Percentiles rank a stretch among this genome's conserved stretches.
phyloP scores from a whole-genome alignment of 2,113 vertebrate species.

The Amphilophus citrinellus region DNA sequence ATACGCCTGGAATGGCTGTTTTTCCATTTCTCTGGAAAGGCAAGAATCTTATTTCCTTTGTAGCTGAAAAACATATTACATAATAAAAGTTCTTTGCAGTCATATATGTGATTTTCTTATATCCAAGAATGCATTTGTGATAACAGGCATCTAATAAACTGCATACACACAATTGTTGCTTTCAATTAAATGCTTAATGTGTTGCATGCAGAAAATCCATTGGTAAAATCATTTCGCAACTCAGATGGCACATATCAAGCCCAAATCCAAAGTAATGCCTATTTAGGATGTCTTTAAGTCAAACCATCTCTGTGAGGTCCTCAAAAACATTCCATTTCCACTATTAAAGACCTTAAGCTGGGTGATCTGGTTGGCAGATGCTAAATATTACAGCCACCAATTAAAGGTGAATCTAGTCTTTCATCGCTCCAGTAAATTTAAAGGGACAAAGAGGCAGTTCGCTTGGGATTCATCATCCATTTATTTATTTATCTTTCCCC shows the following conservation, averaged over 20 bases:
- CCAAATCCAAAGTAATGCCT: slow-evolving; percentile 70
- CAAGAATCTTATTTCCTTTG: slow-evolving; percentile 58
- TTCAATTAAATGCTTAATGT: slow-evolving; percentile 50
- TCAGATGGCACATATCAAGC: slow-evolving; percentile 74
- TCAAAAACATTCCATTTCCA: slow-evolving; percentile 62
- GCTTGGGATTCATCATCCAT: slow-evolving; percentile 67
- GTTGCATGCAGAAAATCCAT: slow-evolving; percentile 41
- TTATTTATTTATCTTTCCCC: slow-evolving; percentile 72
- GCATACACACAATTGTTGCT: slow-evolving; percentile 39
- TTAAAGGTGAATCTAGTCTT: slow-evolving; percentile 77
- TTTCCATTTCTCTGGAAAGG: slow-evolving; percentile 59
- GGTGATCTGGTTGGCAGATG: slow-evolving; percentile 76
- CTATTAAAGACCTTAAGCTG: slow-evolving; percentile 64
- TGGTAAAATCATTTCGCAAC: slow-evolving; percentile 45
- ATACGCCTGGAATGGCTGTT: slow-evolving; percentile 41
- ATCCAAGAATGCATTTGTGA: slow-evolving; percentile 40
- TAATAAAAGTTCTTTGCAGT: slow-evolving; percentile 52
- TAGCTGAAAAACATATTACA: slow-evolving; percentile 64
- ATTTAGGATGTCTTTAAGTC: slow-evolving; percentile 75
- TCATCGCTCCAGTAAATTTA: slow-evolving; percentile 73
- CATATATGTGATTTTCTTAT: slow-evolving; percentile 51
- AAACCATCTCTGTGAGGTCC: slow-evolving; percentile 70
- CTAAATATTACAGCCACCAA: slow-evolving; percentile 71
- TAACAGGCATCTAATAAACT: slow-evolving; percentile 40
- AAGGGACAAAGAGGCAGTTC: slow-evolving; percentile 49